Evolutionary conservation across 2,797 vertebrate genomes (phyloP), one percentile per base, ranked within the genome.

Genomic region (Eptatretus atami): DNA sequence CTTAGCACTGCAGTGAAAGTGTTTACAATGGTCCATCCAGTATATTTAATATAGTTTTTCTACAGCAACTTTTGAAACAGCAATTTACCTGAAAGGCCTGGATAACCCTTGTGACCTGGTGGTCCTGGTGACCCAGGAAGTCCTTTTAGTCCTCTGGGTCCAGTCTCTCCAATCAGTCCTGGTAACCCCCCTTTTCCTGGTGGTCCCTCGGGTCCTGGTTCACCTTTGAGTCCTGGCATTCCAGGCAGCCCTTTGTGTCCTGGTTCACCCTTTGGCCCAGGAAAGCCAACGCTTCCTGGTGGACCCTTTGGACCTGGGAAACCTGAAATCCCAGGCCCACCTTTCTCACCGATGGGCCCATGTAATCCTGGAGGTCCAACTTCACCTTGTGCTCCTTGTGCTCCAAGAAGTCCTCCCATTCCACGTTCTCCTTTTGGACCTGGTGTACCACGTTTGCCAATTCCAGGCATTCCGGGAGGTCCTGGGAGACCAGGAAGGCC

Each of bases 121-220:
- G 90, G 87, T 53, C 92, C 92, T 75, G 96, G 94, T 44, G 82
- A 82, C 53, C 92, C 92, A 6, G 75, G 76, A 66, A 86, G 86
- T 68, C 92, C 92, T 0, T 77, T 77, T 5, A 76, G 70, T 64
- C 92, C 92, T 64, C 74, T 78, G 11, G 74, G 68, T 2, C 92
- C 92, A 0, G 83, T 83, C 66, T 82, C 66, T 5, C 92, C 92
- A 64, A 82, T 83, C 64, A 94, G 90, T 9, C 92, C 92, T 1
- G 79, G 75, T n/a, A 83, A 70, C 10, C 92, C 90, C 1, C 83
- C 77, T 70, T 84, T 93, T 69, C 92, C 92, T 24, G 77, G 69
- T 1, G 78, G 70, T 13, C 92, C 92, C 54, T 25, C 82, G 0
- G 73, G 77, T 9, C 92, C 92, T 70, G 92, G 88, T 69, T 86